A percentile compares a stretch with the other conserved stretches of the same genome.
Conservation (phyloP, 2,888 invertebrate genomes). For the Leucoptera coffeella region DNA sequence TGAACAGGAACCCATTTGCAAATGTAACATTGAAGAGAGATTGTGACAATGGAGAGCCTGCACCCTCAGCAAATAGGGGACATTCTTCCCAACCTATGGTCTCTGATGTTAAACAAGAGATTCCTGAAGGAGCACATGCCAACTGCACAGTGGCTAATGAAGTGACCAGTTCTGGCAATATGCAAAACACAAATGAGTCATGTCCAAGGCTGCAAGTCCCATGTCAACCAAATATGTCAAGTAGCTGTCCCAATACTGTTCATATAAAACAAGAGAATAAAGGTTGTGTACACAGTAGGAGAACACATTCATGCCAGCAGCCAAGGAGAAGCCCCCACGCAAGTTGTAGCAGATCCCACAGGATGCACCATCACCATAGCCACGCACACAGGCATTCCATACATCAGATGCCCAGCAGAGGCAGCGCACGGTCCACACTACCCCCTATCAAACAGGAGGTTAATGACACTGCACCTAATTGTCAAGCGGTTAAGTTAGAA, state of each 20-base stretch:
- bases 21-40: slow-evolving; percentile 8
- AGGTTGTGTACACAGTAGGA: slow-evolving; percentile 9
- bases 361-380: slow-evolving; percentile 14
- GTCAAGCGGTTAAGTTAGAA: no score
- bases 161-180: no score
- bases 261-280: slow-evolving; percentile 16
- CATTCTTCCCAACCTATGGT: no score
- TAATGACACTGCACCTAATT: no score
- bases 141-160: neutral
- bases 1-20: slow-evolving; percentile 20
- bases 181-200: no score
- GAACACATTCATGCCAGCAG: slow-evolving; percentile 7
- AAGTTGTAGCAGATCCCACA: slow-evolving; percentile 10
- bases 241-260: slow-evolving; percentile 6
- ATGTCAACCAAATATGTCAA: slow-evolving; percentile 1
- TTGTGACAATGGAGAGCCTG: no score
- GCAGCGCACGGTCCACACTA: no score
- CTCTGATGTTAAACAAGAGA: neutral
- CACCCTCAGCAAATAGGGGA: no score
- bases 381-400: slow-evolving; percentile 19
- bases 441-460: no score
- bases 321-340: slow-evolving; percentile 10
- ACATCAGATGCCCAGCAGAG: slow-evolving; percentile 4
- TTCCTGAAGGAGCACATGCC: neutral
- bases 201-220: no score